phyloP scores from a whole-genome alignment of 2,797 vertebrate species.

The Anabas testudineus region DNA sequence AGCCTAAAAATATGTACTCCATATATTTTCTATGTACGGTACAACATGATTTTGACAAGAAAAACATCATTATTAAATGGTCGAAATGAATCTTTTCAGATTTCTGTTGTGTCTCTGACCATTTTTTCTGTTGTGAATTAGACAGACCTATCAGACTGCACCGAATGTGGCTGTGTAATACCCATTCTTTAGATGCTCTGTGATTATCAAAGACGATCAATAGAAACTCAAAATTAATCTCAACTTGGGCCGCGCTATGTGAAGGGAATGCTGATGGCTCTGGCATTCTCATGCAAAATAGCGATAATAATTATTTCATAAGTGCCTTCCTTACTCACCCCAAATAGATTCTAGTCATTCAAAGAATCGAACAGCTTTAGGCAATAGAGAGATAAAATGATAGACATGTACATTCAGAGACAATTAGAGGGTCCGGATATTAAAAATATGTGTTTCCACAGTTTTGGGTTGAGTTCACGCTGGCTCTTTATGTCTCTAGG shows the following conservation, averaged over 20 bases:
- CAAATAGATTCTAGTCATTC: slow-evolving; percentile 48
- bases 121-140: slow-evolving; percentile 15
- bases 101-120: slow-evolving; percentile 11
- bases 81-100: neutral
- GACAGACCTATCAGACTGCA: slow-evolving; percentile 15
- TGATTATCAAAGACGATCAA: slow-evolving; percentile 63
- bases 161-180: slow-evolving; percentile 37
- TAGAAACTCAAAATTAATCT: slow-evolving; percentile 55
- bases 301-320: slow-evolving; percentile 58
- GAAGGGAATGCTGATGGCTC: slow-evolving; percentile 41
- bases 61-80: slow-evolving; percentile 10
- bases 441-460: slow-evolving; percentile 29
- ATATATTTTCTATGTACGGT: neutral
- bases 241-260: slow-evolving; percentile 31
- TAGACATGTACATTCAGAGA: slow-evolving; percentile 36
- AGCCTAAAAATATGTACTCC: neutral
- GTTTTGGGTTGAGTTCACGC: neutral
- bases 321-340: slow-evolving; percentile 32
- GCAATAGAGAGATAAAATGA: slow-evolving; percentile 42
- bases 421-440: slow-evolving; percentile 25
- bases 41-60: neutral
- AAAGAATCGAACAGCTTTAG: slow-evolving; percentile 43
- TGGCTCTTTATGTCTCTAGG: slow-evolving; percentile 30
- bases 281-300: slow-evolving; percentile 69
- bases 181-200: slow-evolving; percentile 36